These are phyloP conservation scores for Eristalis arbustorum DNA, from an alignment of 2,888 invertebrate genomes.

Conservation along the genomic window DNA sequence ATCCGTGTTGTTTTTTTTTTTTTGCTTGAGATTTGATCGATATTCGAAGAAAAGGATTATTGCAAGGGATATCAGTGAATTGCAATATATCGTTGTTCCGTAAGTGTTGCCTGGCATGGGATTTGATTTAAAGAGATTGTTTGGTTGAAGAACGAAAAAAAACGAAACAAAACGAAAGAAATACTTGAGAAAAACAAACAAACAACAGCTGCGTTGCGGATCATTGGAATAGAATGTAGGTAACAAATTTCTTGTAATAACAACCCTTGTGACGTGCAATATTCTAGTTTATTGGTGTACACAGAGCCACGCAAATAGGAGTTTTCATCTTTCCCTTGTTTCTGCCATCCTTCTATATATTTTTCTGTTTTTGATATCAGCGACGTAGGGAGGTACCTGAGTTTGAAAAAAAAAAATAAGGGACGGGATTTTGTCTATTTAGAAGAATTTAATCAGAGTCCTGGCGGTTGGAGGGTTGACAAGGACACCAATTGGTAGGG, in stretches of 20 bases:
- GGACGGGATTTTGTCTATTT: background rate
- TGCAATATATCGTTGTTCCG: constrained; percentile 44
- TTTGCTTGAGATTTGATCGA: background rate
- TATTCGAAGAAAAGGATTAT: constrained; percentile 52
- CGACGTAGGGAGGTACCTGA: background rate
- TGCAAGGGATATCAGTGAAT: constrained; percentile 68
- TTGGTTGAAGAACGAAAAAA: constrained; percentile 45
- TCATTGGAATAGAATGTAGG: constrained; percentile 65
- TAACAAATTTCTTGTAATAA: constrained; percentile 33
- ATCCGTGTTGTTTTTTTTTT: constrained; percentile 3
- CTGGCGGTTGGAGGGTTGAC: background rate
- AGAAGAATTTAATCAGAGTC: background rate
- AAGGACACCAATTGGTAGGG: background rate
- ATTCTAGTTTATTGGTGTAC: constrained; percentile 45
- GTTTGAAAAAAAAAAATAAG: too few relatives aligned
- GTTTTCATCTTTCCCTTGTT: background rate
- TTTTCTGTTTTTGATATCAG: background rate
- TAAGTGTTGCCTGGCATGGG: constrained; percentile 43
- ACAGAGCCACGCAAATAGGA: constrained; percentile 40
- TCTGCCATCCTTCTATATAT: background rate
- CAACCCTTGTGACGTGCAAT: constrained; percentile 42
- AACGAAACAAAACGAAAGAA: background rate
- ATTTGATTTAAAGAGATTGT: constrained; percentile 38
- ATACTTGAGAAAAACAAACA: constrained; percentile 18
- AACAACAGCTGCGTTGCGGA: constrained; percentile 56